A percentile compares a stretch with the other conserved stretches of the same genome.
These are phyloP conservation scores for Acanthiza pusilla DNA, from an alignment of 2,797 vertebrate species.

Conservation along the genomic window DNA sequence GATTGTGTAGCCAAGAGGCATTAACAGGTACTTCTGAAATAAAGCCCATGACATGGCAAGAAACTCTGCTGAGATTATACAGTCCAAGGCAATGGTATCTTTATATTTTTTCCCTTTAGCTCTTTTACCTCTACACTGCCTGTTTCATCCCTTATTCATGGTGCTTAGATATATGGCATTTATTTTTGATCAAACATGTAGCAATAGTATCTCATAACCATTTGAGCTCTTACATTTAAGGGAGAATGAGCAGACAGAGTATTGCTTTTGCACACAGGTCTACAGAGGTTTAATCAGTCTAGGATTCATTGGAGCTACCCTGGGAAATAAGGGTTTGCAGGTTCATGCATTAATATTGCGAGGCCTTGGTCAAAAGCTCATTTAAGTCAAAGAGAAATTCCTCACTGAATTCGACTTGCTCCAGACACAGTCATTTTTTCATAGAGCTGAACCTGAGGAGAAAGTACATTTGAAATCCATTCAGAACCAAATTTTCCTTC, in stretches of 20 bases:
- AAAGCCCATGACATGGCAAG: not conserved
- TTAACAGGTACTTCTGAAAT: slow-evolving; percentile 24
- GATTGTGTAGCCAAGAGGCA: not conserved
- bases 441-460: not conserved
- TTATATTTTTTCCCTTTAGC: not conserved
- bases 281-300: slow-evolving; percentile 56
- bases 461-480: slow-evolving; percentile 27
- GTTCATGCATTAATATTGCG: slow-evolving; percentile 44
- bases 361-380: slow-evolving; percentile 45
- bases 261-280: slow-evolving; percentile 50
- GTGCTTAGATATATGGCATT: slow-evolving; percentile 53
- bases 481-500: slow-evolving; percentile 30
- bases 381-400: slow-evolving; percentile 54
- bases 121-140: not conserved
- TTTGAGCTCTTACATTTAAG: slow-evolving; percentile 28
- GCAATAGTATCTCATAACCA: slow-evolving; percentile 35
- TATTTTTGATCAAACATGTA: slow-evolving; percentile 64
- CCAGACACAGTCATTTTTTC: slow-evolving; percentile 28
- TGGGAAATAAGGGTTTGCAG: slow-evolving; percentile 54
- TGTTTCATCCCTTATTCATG: slow-evolving; percentile 61
- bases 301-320: slow-evolving; percentile 40
- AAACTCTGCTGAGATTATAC: slow-evolving; percentile 4
- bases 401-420: slow-evolving; percentile 14
- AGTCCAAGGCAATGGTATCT: slow-evolving; percentile 13
- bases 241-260: slow-evolving; percentile 32